Conservation (phyloP, 2,113 vertebrate genomes). For the Malurus alboscapulatus region DNA sequence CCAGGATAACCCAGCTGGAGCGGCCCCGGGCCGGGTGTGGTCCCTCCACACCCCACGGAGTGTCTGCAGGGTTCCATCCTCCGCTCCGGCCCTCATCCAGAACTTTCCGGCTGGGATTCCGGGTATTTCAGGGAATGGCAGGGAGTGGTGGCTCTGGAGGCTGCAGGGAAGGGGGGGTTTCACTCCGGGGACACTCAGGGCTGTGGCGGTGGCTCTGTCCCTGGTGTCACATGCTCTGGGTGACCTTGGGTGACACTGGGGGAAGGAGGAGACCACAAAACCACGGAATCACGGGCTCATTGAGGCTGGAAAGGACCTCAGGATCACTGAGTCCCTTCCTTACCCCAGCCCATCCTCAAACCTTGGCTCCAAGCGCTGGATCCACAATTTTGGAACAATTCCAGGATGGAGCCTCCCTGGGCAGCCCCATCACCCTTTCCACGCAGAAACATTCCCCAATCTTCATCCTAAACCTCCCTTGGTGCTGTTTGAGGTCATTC, state of each 20-base stretch:
- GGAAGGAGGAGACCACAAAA: background rate
- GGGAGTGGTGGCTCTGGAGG: background rate
- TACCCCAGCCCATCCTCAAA: background rate
- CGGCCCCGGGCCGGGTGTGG: background rate
- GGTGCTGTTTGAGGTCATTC: background rate
- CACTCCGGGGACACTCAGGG: fast-evolving
- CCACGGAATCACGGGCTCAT: fast-evolving
- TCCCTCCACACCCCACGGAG: background rate
- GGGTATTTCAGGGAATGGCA: background rate
- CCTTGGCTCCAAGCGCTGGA: fast-evolving
- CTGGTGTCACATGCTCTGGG: background rate
- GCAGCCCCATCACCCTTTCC: background rate
- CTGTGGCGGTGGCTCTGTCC: background rate
- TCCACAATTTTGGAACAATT: fast-evolving
- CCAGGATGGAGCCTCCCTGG: background rate
- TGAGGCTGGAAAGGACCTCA: background rate
- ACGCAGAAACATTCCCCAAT: background rate
- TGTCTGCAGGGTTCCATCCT: background rate
- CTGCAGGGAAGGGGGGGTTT: background rate
- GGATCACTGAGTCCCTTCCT: fast-evolving
- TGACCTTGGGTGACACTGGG: background rate
- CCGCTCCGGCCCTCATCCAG: background rate
- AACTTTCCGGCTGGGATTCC: background rate
- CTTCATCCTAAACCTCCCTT: background rate
- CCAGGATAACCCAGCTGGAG: background rate